Evolutionary conservation across 1,140 invertebrate species (phyloP), one percentile per base, ranked within the genome.

Genomic region (Dryas iulia): DNA sequence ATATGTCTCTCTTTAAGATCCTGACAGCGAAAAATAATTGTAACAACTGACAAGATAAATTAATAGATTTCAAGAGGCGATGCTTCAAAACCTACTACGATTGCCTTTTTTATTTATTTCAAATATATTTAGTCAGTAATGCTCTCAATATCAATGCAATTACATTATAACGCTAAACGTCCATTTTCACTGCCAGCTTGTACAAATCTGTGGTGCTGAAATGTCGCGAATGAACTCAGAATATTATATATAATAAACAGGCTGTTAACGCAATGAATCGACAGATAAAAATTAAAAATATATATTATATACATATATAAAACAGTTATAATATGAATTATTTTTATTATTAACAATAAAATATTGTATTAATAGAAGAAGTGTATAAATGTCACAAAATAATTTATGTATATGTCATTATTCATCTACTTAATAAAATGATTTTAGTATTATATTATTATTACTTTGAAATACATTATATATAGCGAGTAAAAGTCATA

Each of bases 131-230:
- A 53, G 4, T 21, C 53, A 31, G 14, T 62, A 69, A 62, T 39
- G 59, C 33, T 39, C 53, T 23, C 24, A 35, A 62, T 31, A 53
- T 56, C 7, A 62, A 67, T 57, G 66, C 59, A 62, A 61, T 62
- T 58, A 68, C 30, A 56, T 30, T 47, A 62, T 57, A 58, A 54
- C 28, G 66, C 52, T 68, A 69, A 62, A 62, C 66, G 66, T 69
- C 66, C 66, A 69, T 62, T 62, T 69, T 52, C 66, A 69, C 66
- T 69, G 66, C 66, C 66, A 69, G 66, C 66, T 62, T 58, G 52
- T 69, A 69, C 59, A 69, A 69, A 62, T 62, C 28, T 59, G 57
- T 62, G 66, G 66, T 69, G 66, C 66, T 69, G 66, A 61, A 39
- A 39, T 21, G 66, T 69, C 66, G 59, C 66, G 54, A 47, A 47